phyloP scores from a whole-genome alignment of 2,888 invertebrate genomes.

The Helleia helle region DNA sequence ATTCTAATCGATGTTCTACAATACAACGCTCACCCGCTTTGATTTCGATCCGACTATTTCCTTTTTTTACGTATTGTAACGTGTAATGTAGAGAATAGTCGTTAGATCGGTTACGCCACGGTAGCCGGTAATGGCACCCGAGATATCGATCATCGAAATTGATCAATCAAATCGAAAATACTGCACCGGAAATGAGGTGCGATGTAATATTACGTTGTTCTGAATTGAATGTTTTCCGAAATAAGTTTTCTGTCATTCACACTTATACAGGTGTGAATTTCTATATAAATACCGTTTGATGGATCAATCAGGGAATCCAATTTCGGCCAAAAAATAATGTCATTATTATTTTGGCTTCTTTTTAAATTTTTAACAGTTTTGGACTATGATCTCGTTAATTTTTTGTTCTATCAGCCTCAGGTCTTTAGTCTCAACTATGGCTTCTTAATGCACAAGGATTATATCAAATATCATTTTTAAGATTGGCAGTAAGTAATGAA shows the following conservation, averaged over 20 bases:
- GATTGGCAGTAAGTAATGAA: too few relatives aligned
- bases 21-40: background rate
- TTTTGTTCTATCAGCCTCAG: too few relatives aligned
- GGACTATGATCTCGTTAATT: too few relatives aligned
- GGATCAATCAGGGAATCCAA: background rate
- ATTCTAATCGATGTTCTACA: conserved; percentile 19
- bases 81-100: conserved; percentile 44
- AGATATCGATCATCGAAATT: conserved; percentile 68
- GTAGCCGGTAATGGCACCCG: conserved; percentile 66
- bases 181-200: conserved; percentile 68
- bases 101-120: conserved; percentile 34
- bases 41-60: conserved; percentile 23
- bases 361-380: background rate
- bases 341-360: background rate
- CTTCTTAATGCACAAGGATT: too few relatives aligned
- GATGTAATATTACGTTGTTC: conserved; percentile 51
- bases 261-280: conserved; percentile 26
- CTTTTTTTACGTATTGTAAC: conserved; percentile 41
- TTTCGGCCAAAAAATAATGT: background rate
- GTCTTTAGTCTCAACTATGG: too few relatives aligned
- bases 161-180: conserved; percentile 69
- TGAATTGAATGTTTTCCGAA: conserved; percentile 51
- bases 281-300: conserved; percentile 6
- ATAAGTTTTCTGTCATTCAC: conserved; percentile 25
- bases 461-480: too few relatives aligned